Evolutionary conservation across 2,888 invertebrate species (phyloP), one percentile per base, ranked within the genome.

Genomic region (Synergus japonicus): DNA sequence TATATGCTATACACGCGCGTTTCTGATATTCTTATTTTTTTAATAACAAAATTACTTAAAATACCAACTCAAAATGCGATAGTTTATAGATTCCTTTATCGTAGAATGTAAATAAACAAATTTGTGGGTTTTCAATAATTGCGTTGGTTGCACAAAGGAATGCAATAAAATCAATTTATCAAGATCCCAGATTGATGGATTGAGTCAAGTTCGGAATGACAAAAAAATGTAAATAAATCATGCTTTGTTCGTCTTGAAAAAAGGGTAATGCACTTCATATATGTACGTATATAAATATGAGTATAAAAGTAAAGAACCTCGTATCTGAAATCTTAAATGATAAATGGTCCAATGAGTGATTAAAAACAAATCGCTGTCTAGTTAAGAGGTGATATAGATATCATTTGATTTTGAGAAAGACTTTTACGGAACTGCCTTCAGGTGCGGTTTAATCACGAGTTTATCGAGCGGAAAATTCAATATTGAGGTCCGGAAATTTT

Each of bases 401-500:
- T 73, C 73, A 18, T 63, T 29, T 29, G 13, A 63, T 63, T 18
- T 73, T 54, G 10, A 4, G 37, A 41, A 73, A 73, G 15, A n/a
- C 73, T 54, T 73, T 37, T n/a, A 49, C n/a, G 37, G 54, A 69
- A 10, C 54, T 73, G 49, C 49, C 69, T 73, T 73, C 73, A 73
- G 73, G 73, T 29, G 66, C 65, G 76, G 81, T 82, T 85, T 83
- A 80, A 83, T 84, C 80, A 86, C 79, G 79, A 85, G 79, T 84
- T 80, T 82, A 83, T 85, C 79, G 83, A 60, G 78, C 77, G 79
- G 81, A 84, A 86, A 85, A 85, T 85, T 86, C 82, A 85, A 86
- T 86, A 83, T 82, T 60, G 73, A 44, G 67, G 12, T 73, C 73
- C 49, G 18, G 54, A 54, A 73, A 73, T 41, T 15, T 54, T 22